Evolutionary conservation across 2,888 invertebrate genomes (phyloP).

Genomic region (Dorcus hopei): DNA sequence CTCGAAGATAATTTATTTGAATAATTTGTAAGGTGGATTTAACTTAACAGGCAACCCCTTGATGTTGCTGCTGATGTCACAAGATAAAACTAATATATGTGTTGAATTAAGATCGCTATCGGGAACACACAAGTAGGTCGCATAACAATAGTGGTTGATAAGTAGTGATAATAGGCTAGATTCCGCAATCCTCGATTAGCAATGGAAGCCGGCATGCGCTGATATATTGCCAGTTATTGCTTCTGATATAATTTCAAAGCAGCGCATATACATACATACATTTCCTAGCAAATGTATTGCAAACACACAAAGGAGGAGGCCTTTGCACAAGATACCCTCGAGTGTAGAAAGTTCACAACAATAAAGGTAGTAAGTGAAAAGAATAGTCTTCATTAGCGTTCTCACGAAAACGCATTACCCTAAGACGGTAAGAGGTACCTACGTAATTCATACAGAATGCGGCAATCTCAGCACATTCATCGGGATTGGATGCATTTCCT

Average conservation of each 20-base stretch:
- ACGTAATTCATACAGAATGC: neutral
- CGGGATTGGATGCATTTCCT: conserved; percentile 2
- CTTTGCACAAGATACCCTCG: too few relatives aligned
- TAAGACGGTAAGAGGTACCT: neutral
- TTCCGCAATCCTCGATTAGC: conserved; percentile 3
- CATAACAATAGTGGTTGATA: conserved; percentile 4
- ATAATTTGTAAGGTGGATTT: too few relatives aligned
- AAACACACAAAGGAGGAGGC: too few relatives aligned
- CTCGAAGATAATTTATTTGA: too few relatives aligned
- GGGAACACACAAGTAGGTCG: neutral
- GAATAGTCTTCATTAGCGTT: neutral
- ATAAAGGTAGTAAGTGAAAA: neutral
- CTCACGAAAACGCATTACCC: neutral
- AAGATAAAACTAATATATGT: conserved; percentile 1
- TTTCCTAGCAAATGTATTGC: too few relatives aligned
- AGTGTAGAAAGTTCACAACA: neutral
- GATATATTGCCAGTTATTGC: conserved; percentile 9
- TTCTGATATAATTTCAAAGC: neutral
- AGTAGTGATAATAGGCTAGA: conserved; percentile 7
- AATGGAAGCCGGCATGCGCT: neutral
- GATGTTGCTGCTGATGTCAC: too few relatives aligned
- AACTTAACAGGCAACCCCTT: too few relatives aligned
- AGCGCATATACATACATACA: too few relatives aligned
- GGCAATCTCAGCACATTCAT: neutral
- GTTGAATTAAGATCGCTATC: neutral